Evolutionary conservation across 2,113 vertebrate species (phyloP).

Genomic region (Entelurus aequoreus): DNA sequence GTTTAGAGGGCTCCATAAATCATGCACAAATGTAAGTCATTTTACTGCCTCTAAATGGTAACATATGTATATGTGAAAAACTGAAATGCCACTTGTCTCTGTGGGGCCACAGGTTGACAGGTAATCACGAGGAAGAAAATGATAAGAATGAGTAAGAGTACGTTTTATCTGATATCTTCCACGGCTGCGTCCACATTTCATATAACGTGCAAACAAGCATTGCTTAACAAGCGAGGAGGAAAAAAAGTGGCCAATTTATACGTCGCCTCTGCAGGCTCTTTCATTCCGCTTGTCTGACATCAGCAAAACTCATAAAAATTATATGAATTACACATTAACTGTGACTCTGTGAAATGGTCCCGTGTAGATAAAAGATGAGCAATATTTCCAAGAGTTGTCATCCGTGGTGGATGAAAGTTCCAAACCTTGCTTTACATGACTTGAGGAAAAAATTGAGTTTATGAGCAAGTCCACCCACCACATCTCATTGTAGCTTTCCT

Average conservation of each 20-base stretch:
- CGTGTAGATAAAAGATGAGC: slow-evolving; percentile 33
- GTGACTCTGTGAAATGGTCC: slow-evolving; percentile 12
- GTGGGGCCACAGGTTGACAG: no score
- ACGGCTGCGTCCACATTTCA: background rate
- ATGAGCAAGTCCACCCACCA: slow-evolving; percentile 7
- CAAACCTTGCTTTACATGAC: slow-evolving; percentile 21
- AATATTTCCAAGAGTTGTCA: slow-evolving; percentile 35
- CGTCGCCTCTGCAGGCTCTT: background rate
- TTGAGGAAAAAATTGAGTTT: slow-evolving; percentile 15
- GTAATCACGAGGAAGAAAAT: background rate
- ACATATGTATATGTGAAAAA: background rate
- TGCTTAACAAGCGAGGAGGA: background rate
- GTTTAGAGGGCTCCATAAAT: background rate
- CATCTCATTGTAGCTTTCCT: no score
- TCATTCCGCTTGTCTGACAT: slow-evolving; percentile 3
- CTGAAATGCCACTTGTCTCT: no score
- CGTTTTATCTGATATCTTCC: no score
- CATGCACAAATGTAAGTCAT: background rate
- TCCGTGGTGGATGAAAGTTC: slow-evolving; percentile 29
- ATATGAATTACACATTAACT: slow-evolving; percentile 19
- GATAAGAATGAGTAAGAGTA: background rate
- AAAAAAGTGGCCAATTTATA: background rate
- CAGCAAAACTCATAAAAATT: background rate
- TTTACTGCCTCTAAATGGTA: background rate
- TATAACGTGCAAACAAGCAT: slow-evolving; percentile 1